Conservation (phyloP, 2,797 vertebrate species). For the Notoglanidium macrostoma region DNA sequence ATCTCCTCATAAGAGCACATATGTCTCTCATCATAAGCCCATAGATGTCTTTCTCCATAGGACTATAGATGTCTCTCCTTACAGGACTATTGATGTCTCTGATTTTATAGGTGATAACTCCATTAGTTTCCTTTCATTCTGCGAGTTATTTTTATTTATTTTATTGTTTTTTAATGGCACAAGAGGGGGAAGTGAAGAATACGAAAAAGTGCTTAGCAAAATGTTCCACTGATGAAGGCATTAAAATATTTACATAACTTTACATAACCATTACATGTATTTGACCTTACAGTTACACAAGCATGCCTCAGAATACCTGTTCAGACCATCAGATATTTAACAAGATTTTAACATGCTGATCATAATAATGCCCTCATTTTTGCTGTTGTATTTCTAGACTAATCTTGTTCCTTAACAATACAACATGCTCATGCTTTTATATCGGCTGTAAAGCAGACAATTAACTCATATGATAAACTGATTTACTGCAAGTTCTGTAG, state of each 20-base stretch:
- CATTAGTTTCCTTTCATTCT: neutral
- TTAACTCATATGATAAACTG: neutral
- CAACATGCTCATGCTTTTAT: constrained; percentile 25
- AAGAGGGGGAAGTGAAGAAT: neutral
- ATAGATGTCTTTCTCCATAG: neutral
- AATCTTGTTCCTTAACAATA: neutral
- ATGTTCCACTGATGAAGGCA: neutral
- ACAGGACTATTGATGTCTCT: neutral
- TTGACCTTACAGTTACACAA: neutral
- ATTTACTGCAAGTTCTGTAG: neutral
- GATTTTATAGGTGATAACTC: neutral
- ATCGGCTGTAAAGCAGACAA: constrained; percentile 25
- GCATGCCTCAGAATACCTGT: neutral
- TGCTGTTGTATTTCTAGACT: neutral
- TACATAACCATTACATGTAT: neutral
- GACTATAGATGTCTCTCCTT: no score
- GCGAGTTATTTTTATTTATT: neutral
- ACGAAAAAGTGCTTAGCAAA: neutral
- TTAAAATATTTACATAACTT: neutral
- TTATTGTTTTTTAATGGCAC: neutral
- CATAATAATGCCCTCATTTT: neutral
- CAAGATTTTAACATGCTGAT: neutral
- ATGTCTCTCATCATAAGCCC: neutral
- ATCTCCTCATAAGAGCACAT: neutral
- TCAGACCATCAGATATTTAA: constrained; percentile 4